Evolutionary conservation across 2,888 invertebrate genomes (phyloP), one percentile per base, ranked within the genome.

Genomic region (Galerucella nymphaeae): DNA sequence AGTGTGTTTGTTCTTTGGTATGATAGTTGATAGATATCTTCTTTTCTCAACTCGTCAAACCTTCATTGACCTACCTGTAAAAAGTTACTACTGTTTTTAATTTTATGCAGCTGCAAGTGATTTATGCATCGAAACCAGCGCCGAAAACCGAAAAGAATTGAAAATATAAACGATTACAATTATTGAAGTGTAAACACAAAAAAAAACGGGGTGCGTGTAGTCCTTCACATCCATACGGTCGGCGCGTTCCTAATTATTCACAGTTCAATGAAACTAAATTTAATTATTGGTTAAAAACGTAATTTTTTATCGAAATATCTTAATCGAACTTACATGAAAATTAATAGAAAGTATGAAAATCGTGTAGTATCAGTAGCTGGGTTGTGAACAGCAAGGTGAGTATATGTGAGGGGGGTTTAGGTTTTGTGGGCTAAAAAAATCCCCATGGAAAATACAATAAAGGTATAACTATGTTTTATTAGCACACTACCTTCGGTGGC

Each of bases 51-150:
- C 14, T 6, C 14, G n/a, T 50, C 14, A n/a, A n/a, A 8, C 18
- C 18, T 53, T 53, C 53, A 53, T 53, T 53, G 53, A 18, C 16
- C 18, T 53, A n/a, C n/a, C n/a, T n/a, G n/a, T n/a, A 53, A 42
- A 66, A 58, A 58, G 23, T 58, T 18, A 10, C 45, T 69, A 10
- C 45, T 69, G 48, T 63, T 71, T 71, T 72, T 68, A 62, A 68
- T 64, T 64, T 64, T 48, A 72, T 68, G 72, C 59, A 68, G 50
- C 68, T 72, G 68, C 72, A 65, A 42, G 48, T 68, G 64, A 72
- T 72, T 59, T 64, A 64, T 68, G 67, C 57, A 63, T 38, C 16
- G 42, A 18, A 72, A 59, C 68, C 64, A 72, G 68, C 68, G 23
- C 41, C 41, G 50, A 68, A 72, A 71, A 50, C 50, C 30, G 30